Percentiles rank a stretch among this genome's conserved stretches.
phyloP scores from a whole-genome alignment of 2,113 vertebrate genomes.

The Marcusenius ussheri region DNA sequence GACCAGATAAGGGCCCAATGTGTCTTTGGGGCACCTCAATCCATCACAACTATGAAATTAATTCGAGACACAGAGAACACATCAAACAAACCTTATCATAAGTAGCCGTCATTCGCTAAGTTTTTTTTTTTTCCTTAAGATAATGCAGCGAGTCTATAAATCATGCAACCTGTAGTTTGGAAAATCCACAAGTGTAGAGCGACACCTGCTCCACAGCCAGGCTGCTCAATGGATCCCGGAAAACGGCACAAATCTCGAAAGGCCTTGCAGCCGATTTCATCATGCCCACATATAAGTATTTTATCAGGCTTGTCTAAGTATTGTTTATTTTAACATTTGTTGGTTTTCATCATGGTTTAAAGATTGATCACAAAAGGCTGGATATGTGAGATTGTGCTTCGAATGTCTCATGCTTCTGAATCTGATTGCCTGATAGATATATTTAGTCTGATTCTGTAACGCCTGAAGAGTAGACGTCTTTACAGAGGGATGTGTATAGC shows the following conservation, averaged over 20 bases:
- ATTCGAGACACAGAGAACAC: background rate
- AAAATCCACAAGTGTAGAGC: background rate
- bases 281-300: background rate
- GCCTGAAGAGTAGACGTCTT: background rate
- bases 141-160: background rate
- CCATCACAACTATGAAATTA: constrained; percentile 5
- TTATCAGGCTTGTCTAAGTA: constrained; percentile 7
- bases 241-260: background rate
- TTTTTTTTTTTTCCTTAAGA: background rate
- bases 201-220: background rate
- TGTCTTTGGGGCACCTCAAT: background rate
- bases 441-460: background rate
- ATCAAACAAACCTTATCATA: background rate
- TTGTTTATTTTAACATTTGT: constrained; percentile 2
- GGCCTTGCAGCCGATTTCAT: background rate
- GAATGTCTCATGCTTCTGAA: background rate
- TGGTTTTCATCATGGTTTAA: background rate
- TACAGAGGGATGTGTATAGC: background rate
- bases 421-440: background rate
- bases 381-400: background rate
- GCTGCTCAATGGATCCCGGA: background rate
- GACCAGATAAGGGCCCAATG: background rate
- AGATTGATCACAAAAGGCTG: background rate
- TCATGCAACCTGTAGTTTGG: background rate
- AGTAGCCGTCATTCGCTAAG: background rate